Conservation (phyloP, 2,888 invertebrate genomes). For the Orchesella flavescens region DNA sequence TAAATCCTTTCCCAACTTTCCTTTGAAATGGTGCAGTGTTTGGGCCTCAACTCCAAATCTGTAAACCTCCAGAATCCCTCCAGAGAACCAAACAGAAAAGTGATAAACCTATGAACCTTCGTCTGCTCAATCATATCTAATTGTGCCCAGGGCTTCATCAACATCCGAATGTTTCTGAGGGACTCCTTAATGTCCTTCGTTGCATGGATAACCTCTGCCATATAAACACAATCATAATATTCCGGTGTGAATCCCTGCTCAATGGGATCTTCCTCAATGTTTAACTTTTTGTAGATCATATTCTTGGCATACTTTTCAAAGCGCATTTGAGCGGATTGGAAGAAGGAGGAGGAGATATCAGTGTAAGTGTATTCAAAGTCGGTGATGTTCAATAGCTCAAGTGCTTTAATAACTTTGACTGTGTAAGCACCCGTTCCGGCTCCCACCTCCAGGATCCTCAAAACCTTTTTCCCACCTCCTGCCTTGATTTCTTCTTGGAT, state of each 20-base stretch:
- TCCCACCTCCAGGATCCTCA: slow-evolving; percentile 2
- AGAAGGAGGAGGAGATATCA: slow-evolving; percentile 32
- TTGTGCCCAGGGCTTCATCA: slow-evolving; percentile 3
- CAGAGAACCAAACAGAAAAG: slow-evolving; percentile 17
- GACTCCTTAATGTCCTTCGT: neutral
- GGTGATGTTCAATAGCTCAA: neutral
- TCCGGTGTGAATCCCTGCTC: slow-evolving; percentile 11
- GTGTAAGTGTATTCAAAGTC: slow-evolving; percentile 37
- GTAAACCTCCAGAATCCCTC: slow-evolving; percentile 38
- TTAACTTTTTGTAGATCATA: slow-evolving; percentile 4
- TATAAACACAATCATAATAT: slow-evolving; percentile 5
- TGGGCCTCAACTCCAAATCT: slow-evolving; percentile 6
- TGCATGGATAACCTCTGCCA: slow-evolving; percentile 17
- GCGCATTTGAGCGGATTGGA: slow-evolving; percentile 5
- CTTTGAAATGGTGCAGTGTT: neutral
- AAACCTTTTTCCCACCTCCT: too few relatives aligned
- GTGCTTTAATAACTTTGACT: too few relatives aligned
- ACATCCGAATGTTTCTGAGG: neutral
- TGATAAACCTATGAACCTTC: neutral
- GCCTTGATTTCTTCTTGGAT: too few relatives aligned
- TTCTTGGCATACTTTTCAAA: neutral
- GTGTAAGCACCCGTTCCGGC: slow-evolving; percentile 4
- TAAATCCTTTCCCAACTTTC: slow-evolving; percentile 23
- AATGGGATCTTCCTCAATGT: slow-evolving; percentile 37
- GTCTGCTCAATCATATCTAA: slow-evolving; percentile 5